Conservation (phyloP, 2,797 vertebrate genomes). For the Dryobates pubescens region DNA sequence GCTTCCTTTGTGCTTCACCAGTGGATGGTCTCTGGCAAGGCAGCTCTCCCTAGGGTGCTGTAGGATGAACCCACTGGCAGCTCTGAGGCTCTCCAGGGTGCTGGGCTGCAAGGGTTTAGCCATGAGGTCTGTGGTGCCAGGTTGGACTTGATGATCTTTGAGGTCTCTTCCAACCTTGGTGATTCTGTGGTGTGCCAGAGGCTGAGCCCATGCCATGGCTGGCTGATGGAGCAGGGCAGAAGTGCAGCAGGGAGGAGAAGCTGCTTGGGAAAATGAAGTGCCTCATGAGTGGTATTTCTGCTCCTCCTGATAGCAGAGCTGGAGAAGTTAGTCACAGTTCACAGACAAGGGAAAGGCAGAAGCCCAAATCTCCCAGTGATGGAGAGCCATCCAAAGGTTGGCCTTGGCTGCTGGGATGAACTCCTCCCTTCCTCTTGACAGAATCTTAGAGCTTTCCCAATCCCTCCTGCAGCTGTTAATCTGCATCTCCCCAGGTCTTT, state of each 20-base stretch:
- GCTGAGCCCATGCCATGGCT: fast-evolving
- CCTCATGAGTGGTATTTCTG: background rate
- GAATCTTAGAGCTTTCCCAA: background rate
- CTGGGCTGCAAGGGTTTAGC: background rate
- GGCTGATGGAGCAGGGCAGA: background rate
- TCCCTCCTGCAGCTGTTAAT: background rate
- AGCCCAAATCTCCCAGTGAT: background rate
- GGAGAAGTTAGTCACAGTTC: background rate
- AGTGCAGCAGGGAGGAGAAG: background rate
- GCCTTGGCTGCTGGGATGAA: background rate
- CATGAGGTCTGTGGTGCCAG: too few relatives aligned
- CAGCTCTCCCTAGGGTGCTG: background rate
- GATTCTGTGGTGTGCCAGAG: background rate
- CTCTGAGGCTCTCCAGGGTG: background rate
- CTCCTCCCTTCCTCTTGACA: fast-evolving
- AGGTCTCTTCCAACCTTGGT: too few relatives aligned
- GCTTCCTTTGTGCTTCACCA: background rate
- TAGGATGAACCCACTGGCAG: background rate
- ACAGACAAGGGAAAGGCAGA: background rate
- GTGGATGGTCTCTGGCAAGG: background rate
- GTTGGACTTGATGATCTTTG: too few relatives aligned
- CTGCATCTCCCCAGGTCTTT: background rate
- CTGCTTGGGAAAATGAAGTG: background rate
- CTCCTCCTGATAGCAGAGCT: background rate
- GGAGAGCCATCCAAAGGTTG: background rate